Evolutionary conservation across 2,888 invertebrate species (phyloP).

Genomic region (Stegophylla sp.): DNA sequence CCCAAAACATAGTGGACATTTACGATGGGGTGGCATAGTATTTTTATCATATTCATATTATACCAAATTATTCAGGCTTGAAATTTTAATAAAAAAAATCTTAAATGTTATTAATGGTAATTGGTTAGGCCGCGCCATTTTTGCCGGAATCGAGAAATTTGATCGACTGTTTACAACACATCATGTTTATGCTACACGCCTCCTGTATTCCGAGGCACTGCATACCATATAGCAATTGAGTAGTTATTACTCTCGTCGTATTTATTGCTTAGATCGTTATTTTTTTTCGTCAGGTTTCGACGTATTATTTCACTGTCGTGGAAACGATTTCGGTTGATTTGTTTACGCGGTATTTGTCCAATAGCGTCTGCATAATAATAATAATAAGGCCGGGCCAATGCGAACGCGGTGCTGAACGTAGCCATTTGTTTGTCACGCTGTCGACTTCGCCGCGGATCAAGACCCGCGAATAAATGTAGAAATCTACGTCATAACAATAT

Average conservation of each 20-base stretch:
- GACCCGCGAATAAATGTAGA: background rate
- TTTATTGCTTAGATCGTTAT: too few relatives aligned
- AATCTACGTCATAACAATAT: background rate
- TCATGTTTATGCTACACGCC: background rate
- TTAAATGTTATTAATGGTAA: too few relatives aligned
- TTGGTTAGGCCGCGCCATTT: too few relatives aligned
- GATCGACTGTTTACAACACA: too few relatives aligned
- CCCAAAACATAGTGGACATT: too few relatives aligned
- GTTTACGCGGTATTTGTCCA: slow-evolving; percentile 28
- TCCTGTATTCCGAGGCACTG: background rate
- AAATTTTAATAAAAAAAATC: too few relatives aligned
- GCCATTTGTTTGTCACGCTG: slow-evolving; percentile 31
- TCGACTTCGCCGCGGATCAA: background rate
- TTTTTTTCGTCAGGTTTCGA: too few relatives aligned
- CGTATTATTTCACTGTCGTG: background rate
- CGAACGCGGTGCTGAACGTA: slow-evolving; percentile 20
- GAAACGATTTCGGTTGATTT: slow-evolving; percentile 8
- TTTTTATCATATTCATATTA: background rate
- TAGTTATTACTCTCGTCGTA: too few relatives aligned
- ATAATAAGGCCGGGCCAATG: background rate
- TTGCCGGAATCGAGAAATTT: too few relatives aligned
- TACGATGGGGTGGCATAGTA: too few relatives aligned
- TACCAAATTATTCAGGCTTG: too few relatives aligned
- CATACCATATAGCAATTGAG: background rate
- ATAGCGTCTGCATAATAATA: slow-evolving; percentile 13